phyloP scores from a whole-genome alignment of 2,113 vertebrate species.

The Cyanistes caeruleus region DNA sequence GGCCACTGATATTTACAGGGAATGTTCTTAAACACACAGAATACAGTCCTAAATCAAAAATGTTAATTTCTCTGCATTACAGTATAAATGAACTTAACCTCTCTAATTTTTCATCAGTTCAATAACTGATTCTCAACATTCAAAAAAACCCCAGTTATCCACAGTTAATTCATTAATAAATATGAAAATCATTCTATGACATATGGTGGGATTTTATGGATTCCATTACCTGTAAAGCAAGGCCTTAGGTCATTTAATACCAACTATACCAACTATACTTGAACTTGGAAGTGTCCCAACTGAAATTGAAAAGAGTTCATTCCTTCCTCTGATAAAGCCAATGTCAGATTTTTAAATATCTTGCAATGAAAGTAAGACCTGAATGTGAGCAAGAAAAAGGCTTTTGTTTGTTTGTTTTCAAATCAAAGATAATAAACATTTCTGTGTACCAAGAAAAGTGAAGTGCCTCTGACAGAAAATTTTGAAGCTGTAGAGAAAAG shows the following conservation, averaged over 20 bases:
- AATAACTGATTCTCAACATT: not conserved
- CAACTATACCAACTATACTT: not conserved
- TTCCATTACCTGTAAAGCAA: not conserved
- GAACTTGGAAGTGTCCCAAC: not conserved
- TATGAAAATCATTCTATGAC: not conserved
- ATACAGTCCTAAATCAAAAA: not conserved
- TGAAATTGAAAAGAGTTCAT: not conserved
- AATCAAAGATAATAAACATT: not conserved
- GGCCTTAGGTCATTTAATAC: not conserved
- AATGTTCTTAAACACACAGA: not conserved
- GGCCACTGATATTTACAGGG: not conserved
- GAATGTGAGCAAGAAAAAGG: not conserved
- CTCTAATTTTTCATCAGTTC: not conserved
- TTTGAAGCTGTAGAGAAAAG: not conserved
- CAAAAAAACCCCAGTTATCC: not conserved
- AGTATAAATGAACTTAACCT: not conserved
- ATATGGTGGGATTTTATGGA: not conserved
- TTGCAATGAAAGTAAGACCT: not conserved
- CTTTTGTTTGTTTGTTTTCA: not conserved
- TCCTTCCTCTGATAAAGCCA: not conserved
- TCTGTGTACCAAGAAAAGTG: not conserved
- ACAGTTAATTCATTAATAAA: not conserved
- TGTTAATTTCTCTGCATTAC: not conserved
- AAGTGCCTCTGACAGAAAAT: not conserved
- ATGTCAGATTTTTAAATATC: not conserved